Conservation (phyloP, 2,113 vertebrate genomes). For the Pteronura brasiliensis region DNA sequence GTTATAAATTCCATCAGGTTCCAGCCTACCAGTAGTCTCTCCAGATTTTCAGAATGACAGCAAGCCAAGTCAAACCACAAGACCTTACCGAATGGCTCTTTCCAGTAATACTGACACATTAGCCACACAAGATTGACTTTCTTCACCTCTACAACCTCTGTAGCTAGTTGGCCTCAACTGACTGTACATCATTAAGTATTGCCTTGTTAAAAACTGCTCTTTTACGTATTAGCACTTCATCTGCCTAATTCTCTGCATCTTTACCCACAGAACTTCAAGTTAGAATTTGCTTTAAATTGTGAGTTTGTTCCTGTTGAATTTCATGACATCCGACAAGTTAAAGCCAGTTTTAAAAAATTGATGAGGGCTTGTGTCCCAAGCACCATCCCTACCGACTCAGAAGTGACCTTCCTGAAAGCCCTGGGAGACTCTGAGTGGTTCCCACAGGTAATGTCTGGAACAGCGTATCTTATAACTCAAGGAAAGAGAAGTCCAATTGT, state of each 20-base stretch:
- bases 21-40: background rate
- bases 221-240: background rate
- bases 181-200: background rate
- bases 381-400: constrained; percentile 88
- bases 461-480: background rate
- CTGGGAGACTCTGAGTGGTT: constrained; percentile 98
- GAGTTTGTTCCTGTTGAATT: constrained; percentile 98
- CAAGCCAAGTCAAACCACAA: background rate
- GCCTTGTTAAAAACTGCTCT: background rate
- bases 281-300: constrained; percentile 95
- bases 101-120: background rate
- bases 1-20: background rate
- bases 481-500: background rate
- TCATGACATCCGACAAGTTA: constrained; percentile 94
- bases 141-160: background rate
- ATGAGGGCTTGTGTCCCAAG: constrained; percentile 96
- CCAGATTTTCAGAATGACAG: background rate
- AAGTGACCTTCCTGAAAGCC: constrained; percentile 94
- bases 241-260: constrained; percentile 63
- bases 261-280: constrained; percentile 90
- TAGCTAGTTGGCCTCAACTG: background rate
- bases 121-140: background rate
- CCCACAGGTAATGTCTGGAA: constrained; percentile 87
- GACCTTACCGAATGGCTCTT: background rate
- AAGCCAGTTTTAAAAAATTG: constrained; percentile 96